Evolutionary conservation across 1,140 invertebrate genomes (phyloP).

Genomic region (Cherax quadricarinatus): DNA sequence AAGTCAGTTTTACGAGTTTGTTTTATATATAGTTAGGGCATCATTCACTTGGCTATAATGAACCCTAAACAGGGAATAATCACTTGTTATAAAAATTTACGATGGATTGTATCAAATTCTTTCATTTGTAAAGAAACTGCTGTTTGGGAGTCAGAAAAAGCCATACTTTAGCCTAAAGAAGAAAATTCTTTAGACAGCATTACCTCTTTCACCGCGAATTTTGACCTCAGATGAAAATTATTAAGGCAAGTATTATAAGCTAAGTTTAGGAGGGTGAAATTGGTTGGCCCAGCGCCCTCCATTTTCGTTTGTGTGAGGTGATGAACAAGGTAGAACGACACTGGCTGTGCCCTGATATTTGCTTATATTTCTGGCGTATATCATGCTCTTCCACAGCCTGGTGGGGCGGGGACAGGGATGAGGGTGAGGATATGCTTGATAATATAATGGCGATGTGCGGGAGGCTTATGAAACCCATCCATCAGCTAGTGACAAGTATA

Average conservation of each 20-base stretch:
- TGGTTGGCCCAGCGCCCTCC: neutral
- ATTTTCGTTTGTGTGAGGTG: neutral
- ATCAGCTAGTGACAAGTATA: neutral
- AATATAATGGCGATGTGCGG: neutral
- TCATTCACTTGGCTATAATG: too few relatives aligned
- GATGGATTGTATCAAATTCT: too few relatives aligned
- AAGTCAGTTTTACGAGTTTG: too few relatives aligned
- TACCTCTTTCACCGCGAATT: neutral
- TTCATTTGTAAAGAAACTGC: too few relatives aligned
- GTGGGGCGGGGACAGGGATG: neutral
- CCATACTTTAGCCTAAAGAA: too few relatives aligned
- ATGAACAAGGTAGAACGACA: neutral
- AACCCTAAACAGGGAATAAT: too few relatives aligned
- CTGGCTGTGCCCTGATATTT: neutral
- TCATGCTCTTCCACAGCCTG: neutral
- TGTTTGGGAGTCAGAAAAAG: too few relatives aligned
- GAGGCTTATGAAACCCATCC: neutral
- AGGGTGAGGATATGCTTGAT: too few relatives aligned
- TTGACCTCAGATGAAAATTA: too few relatives aligned
- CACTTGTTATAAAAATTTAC: too few relatives aligned
- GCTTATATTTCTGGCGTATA: neutral
- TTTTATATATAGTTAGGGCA: too few relatives aligned
- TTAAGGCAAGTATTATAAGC: neutral
- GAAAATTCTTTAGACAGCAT: neutral
- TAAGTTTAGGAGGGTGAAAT: neutral